Evolutionary conservation across 2,113 vertebrate genomes (phyloP).

Genomic region (Psilopsiagon aymara): DNA sequence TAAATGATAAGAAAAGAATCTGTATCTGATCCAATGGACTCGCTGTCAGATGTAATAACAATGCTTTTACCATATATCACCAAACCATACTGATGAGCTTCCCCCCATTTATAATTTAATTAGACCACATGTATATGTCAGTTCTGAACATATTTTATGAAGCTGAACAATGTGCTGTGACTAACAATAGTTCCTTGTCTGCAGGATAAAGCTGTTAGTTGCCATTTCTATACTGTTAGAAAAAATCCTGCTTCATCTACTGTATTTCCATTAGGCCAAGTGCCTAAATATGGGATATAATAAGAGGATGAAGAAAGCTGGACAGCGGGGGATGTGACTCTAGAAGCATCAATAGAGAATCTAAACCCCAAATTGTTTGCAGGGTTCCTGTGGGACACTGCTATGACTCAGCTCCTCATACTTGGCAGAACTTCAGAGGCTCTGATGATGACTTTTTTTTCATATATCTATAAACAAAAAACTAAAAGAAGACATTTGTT

Average conservation of each 20-base stretch:
- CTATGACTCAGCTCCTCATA: neutral
- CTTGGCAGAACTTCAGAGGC: neutral
- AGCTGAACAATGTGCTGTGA: neutral
- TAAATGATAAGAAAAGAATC: neutral
- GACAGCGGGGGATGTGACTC: accelerated
- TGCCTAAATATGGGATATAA: neutral
- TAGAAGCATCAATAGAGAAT: neutral
- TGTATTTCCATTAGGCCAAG: neutral
- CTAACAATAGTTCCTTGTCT: neutral
- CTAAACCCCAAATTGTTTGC: neutral
- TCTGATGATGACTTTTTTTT: neutral
- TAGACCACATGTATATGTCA: neutral
- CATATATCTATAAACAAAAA: neutral
- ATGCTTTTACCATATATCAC: neutral
- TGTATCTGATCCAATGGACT: neutral
- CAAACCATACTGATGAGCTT: neutral
- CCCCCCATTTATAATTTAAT: neutral
- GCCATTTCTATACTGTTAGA: neutral
- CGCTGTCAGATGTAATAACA: neutral
- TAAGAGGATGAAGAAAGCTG: neutral
- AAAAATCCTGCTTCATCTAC: neutral
- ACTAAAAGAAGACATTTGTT: neutral
- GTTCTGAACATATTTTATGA: neutral
- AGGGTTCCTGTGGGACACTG: neutral
- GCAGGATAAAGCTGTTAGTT: neutral